Evolutionary conservation across 1,140 invertebrate genomes (phyloP).

Genomic region (Philotrypesis tridentata): DNA sequence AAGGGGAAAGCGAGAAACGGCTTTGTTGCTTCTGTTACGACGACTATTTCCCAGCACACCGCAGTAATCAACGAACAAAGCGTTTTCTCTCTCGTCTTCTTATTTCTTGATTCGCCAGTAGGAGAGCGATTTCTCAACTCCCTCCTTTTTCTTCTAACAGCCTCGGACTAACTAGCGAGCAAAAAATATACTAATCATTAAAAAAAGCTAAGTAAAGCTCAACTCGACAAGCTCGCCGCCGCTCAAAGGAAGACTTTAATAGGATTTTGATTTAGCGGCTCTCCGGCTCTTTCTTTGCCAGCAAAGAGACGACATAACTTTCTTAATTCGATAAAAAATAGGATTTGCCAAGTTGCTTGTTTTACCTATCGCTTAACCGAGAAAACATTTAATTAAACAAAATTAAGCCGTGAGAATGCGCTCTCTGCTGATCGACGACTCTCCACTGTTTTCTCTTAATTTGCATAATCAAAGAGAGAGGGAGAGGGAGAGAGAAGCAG

Average conservation of each 20-base stretch:
- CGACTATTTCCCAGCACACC: neutral
- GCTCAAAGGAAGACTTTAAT: neutral
- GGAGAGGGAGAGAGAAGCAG: too few species aligned
- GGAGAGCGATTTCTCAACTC: neutral
- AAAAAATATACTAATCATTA: constrained; percentile 25
- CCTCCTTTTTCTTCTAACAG: neutral
- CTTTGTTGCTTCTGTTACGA: constrained; percentile 19
- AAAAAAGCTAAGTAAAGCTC: neutral
- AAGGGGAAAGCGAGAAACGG: neutral
- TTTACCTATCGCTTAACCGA: neutral
- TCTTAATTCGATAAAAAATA: neutral
- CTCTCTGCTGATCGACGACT: neutral
- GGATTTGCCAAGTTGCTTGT: constrained; percentile 3
- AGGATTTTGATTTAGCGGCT: neutral
- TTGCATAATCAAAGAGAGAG: neutral
- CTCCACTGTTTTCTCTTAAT: neutral
- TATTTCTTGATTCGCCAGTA: constrained; percentile 17
- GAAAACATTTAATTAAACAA: neutral
- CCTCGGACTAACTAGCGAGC: constrained; percentile 2
- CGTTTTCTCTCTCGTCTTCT: constrained; percentile 8
- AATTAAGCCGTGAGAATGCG: neutral
- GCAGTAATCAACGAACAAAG: constrained; percentile 28
- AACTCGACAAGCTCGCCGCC: neutral
- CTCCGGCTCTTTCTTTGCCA: neutral
- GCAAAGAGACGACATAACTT: neutral